Conservation (phyloP, 92 coral and sea anemone genomes). For the Galaxea fascicularis region DNA sequence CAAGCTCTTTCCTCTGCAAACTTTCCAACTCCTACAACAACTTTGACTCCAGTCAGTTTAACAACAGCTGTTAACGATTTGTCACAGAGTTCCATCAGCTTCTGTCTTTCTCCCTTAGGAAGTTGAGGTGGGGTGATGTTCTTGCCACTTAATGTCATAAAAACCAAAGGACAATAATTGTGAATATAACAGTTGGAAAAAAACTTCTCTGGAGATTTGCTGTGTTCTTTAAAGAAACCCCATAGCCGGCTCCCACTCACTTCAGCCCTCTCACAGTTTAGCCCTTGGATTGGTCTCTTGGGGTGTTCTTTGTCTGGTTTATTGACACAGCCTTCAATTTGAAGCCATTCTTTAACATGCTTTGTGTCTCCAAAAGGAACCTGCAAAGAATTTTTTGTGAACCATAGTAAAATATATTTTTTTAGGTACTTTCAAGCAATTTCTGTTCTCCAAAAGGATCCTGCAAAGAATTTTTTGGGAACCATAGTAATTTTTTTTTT, state of each 20-base stretch:
- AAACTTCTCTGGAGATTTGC: constrained; percentile 73
- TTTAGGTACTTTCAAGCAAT: too few species aligned
- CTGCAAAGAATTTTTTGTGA: constrained; percentile 20
- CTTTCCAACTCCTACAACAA: constrained; percentile 85
- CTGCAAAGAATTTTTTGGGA: too few species aligned
- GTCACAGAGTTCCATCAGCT: constrained; percentile 73
- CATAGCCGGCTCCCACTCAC: constrained; percentile 90
- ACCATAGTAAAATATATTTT: not conserved
- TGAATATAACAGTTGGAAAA: constrained; percentile 79
- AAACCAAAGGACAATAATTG: constrained; percentile 87
- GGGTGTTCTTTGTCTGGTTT: constrained; percentile 85
- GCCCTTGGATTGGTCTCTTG: constrained; percentile 81
- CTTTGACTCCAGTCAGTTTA: constrained; percentile 54
- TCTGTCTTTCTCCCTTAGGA: constrained; percentile 58
- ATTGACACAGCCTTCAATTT: constrained; percentile 70
- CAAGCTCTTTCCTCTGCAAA: constrained; percentile 83
- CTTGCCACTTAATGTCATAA: constrained; percentile 79
- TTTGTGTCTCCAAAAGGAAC: constrained; percentile 93
- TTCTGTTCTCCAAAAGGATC: too few species aligned
- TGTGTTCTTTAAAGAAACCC: constrained; percentile 80
- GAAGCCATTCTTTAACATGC: constrained; percentile 81
- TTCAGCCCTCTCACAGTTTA: constrained; percentile 77
- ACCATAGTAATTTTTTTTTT: too few species aligned
- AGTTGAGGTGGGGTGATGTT: constrained; percentile 83
- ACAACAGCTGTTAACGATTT: constrained; percentile 60